phyloP scores from a whole-genome alignment of 1,140 invertebrate species.

The Drosophila littoralis region DNA sequence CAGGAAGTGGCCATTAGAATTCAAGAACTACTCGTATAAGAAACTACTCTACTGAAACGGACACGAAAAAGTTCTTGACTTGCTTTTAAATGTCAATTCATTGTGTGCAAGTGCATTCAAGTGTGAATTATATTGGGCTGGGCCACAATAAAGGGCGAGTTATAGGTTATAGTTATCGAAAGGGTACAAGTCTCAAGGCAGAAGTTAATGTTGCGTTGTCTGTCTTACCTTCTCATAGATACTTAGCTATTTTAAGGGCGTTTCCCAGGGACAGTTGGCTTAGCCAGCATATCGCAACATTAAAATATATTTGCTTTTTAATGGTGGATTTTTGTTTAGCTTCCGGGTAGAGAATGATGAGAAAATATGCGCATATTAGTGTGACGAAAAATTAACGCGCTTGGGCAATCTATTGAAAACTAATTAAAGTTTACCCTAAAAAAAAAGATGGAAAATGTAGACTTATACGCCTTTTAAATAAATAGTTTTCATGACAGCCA shows the following conservation, averaged over 20 bases:
- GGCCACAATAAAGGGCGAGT: neutral
- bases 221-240: constrained; percentile 1
- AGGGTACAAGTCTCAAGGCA: constrained; percentile 9
- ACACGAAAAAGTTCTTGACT: constrained; percentile 18
- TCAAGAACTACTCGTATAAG: constrained; percentile 3
- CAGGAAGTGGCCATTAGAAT: constrained; percentile 45
- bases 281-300: too few species aligned
- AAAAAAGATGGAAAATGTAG: neutral
- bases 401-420: constrained; percentile 45
- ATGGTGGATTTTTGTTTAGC: constrained; percentile 10
- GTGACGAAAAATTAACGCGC: constrained; percentile 50
- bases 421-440: constrained; percentile 32
- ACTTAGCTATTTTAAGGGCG: constrained; percentile 27
- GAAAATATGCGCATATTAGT: constrained; percentile 38
- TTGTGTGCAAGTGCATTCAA: constrained; percentile 49
- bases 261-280: constrained; percentile 33
- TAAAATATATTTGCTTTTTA: constrained; percentile 16
- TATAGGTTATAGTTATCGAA: neutral
- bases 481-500: constrained; percentile 32
- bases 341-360: constrained; percentile 45
- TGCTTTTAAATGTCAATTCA: constrained; percentile 12
- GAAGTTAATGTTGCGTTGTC: constrained; percentile 19
- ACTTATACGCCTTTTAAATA: constrained; percentile 29
- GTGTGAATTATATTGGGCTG: constrained; percentile 67
- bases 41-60: constrained; percentile 25